Evolutionary conservation across 2,888 invertebrate species (phyloP).

Genomic region (Neoascia interrupta): DNA sequence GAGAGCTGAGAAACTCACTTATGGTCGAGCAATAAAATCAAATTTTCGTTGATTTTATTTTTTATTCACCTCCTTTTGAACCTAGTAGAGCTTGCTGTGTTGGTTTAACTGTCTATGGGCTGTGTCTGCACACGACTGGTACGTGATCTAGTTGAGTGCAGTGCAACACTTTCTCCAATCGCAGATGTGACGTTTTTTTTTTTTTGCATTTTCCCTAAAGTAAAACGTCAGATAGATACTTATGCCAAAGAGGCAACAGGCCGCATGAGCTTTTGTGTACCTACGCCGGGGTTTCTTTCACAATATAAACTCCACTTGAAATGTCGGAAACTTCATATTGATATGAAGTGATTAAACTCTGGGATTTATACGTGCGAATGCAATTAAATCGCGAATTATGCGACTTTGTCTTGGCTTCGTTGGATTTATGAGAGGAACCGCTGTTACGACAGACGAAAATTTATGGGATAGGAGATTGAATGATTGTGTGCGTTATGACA

Average conservation of each 20-base stretch:
- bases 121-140: slow-evolving; percentile 48
- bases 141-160: slow-evolving; percentile 41
- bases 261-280: not conserved
- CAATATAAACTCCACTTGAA: slow-evolving; percentile 28
- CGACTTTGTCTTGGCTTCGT: no score
- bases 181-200: slow-evolving; percentile 22
- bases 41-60: slow-evolving; percentile 14
- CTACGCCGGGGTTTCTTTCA: not conserved
- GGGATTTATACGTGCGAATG: slow-evolving; percentile 30
- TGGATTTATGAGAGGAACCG: no score
- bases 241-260: not conserved
- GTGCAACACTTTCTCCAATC: slow-evolving; percentile 35
- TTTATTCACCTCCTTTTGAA: not conserved
- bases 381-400: slow-evolving; percentile 34
- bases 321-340: slow-evolving; percentile 30
- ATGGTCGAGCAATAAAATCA: slow-evolving; percentile 25
- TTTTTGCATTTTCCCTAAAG: slow-evolving; percentile 44
- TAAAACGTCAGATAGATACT: slow-evolving; percentile 15
- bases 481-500: no score
- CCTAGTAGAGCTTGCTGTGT: not conserved
- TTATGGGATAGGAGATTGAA: no score
- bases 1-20: slow-evolving; percentile 29
- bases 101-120: not conserved
- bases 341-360: slow-evolving; percentile 20
- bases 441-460: no score